Evolutionary conservation across 2,113 vertebrate species (phyloP).

Genomic region (Nicator chloris): DNA sequence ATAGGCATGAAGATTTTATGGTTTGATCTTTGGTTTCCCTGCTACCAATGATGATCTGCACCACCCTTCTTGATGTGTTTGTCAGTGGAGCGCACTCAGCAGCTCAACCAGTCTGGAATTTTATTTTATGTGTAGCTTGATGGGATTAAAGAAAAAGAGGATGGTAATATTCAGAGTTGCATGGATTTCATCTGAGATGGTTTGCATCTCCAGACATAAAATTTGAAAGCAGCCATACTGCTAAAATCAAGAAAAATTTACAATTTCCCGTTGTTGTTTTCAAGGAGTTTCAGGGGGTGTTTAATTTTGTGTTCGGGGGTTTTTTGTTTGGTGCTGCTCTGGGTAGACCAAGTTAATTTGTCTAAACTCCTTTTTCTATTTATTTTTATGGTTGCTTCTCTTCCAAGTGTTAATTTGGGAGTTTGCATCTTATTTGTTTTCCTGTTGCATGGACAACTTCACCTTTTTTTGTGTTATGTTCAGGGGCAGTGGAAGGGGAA

Average conservation of each 20-base stretch:
- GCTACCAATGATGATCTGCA: fast-evolving
- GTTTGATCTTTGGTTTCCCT: neutral
- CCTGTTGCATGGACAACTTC: fast-evolving
- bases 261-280: neutral
- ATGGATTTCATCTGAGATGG: neutral
- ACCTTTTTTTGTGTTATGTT: neutral
- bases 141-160: neutral
- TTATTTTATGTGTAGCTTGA: fast-evolving
- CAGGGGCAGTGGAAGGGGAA: neutral
- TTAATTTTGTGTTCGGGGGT: fast-evolving
- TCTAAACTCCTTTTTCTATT: neutral
- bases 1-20: neutral
- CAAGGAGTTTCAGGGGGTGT: neutral
- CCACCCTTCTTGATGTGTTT: fast-evolving
- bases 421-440: neutral
- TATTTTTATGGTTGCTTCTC: neutral
- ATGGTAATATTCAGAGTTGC: fast-evolving
- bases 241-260: neutral
- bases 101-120: neutral
- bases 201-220: neutral
- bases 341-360: neutral
- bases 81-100: neutral
- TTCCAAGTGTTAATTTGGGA: neutral
- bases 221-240: neutral
- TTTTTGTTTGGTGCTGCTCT: neutral